Base-by-base conservation (phyloP, 2,888 invertebrate genomes). In the Drosophila subsilvestris region DNA sequence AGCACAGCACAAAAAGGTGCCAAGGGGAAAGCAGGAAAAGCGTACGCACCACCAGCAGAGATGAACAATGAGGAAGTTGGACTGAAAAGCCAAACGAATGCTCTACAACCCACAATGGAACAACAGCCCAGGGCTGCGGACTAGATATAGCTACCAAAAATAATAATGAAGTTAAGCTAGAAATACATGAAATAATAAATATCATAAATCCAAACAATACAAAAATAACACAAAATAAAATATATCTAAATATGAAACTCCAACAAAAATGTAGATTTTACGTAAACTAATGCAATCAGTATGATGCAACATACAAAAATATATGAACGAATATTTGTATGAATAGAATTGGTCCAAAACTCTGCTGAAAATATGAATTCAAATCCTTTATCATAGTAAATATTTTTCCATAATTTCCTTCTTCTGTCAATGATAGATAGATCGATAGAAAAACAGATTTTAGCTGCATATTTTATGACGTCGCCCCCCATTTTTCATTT, bases 61-160 rank as follows among this genome's bases (percentile, higher is more conserved):
- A 69, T 72, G 50, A 71, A 49, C 73, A 49, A 72, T 43, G 12
- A 1, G 51, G 32, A 73, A 37, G 56, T 53, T 20, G 43, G 55
- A 51, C 53, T 53, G 51, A 70, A 47, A 50, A 43, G 67, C 22
- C 70, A 47, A 18, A 22, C 37, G 66, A 29, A 67, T 70, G 70
- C 70, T 10, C 58, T 70, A 60, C 56, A 45, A 17, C 22, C 43
- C 14, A 43, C 32, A 63, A 63, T 50, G 27, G 25, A 25, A 43
- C 20, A 25, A 18, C 63, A 32, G 27, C 10, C 29, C 14, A 43
- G 27, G 29, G 18, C 9, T 22, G 20, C 5, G 42, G 20, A 10
- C 12, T 12, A 32, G n/a, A n/a, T n/a, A n/a, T n/a, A n/a, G n/a
- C n/a, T 1, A 32, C 32, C 5, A 3, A 37, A 12, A 27, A 27